Base-by-base conservation (phyloP, 2,888 invertebrate species). In the Scotopteryx bipunctaria region DNA sequence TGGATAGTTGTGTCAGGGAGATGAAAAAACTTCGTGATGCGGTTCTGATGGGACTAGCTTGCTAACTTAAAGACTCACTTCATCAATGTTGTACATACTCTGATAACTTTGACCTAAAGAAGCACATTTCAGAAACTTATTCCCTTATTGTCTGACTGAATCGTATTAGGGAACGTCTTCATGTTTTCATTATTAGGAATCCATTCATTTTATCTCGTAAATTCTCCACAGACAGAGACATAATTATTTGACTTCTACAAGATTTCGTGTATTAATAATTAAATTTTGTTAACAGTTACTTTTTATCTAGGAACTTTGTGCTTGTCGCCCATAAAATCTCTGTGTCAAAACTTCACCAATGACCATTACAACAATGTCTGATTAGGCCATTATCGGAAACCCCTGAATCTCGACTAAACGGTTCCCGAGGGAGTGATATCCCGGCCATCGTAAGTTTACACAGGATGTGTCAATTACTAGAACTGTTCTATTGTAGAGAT, bases 351-450 rank as follows among this genome's bases (percentile, higher is more conserved):
- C 37, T 32, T 37, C 21, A n/a, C 35, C 17, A 13, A 17, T 37
- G 32, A 32, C 31, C 25, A 44, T 33, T 43, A 50, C 15, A 17
- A 33, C 37, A 46, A 19, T 43, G 45, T 37, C 44, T 44, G 55
- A 50, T 57, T 45, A 43, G 36, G 19, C 31, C 36, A 48, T 51
- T 55, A 55, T 59, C 58, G 52, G 55, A 50, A 58, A 50, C 53
- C 47, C 19, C 45, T 55, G 47, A 55, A 56, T 49, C 50, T 25
- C 47, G 50, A 33, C 36, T 25, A 35, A 21, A 47, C 37, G 40
- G 41, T 15, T 42, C 56, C 48, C 52, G 3, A 3, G 42, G 38
- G 47, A 56, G 38, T 35, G 35, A 59, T 47, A 57, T n/a, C 29
- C 25, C 42, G 16, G 27, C 45, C 36, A 49, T 51, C 37, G 42